These are phyloP conservation scores for Eupithecia exiguata DNA, from an alignment of 2,888 invertebrate genomes.

Conservation along the genomic window DNA sequence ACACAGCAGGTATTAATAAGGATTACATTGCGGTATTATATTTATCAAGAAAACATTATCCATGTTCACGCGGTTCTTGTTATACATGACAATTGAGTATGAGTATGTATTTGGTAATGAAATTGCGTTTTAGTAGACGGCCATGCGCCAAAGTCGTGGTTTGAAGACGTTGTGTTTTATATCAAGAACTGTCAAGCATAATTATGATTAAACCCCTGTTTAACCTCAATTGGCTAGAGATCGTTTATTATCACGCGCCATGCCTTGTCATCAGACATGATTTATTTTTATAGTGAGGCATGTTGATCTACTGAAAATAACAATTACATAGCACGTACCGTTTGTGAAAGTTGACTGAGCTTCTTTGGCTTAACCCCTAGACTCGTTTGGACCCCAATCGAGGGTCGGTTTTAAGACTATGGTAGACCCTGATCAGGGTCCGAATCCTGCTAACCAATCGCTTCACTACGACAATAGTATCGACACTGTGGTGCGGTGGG, in stretches of 20 bases:
- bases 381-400: too few species aligned
- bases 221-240: conserved; percentile 74
- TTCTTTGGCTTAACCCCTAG: not conserved
- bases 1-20: too few species aligned
- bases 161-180: conserved; percentile 55
- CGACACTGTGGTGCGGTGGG: too few species aligned
- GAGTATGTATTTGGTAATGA: not conserved
- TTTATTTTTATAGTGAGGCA: conserved; percentile 18
- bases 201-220: conserved; percentile 74
- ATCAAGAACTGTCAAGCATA: conserved; percentile 68
- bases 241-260: conserved; percentile 63
- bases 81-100: not conserved
- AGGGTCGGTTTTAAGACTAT: too few species aligned
- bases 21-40: too few species aligned
- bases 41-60: too few species aligned
- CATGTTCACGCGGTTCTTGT: too few species aligned
- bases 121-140: conserved; percentile 11
- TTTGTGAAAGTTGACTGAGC: not conserved
- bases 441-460: too few species aligned
- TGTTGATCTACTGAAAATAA: not conserved
- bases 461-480: too few species aligned
- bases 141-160: conserved; percentile 63
- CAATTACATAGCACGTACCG: not conserved
- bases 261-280: conserved; percentile 19
- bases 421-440: too few species aligned